phyloP scores from a whole-genome alignment of 2,797 vertebrate species.

The Gallirallus australis region DNA sequence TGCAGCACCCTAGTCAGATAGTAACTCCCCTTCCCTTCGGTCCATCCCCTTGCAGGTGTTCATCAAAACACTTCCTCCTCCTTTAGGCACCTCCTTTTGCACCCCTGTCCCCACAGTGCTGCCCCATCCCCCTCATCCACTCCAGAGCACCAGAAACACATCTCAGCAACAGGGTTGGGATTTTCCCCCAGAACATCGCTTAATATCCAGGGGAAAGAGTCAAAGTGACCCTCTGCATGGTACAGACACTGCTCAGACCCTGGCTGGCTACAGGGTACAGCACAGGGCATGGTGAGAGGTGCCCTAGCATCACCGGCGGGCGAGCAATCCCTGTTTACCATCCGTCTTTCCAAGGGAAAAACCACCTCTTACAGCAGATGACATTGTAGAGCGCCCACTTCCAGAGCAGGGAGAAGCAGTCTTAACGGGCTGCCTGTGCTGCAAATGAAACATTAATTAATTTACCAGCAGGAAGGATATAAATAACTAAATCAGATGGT shows the following conservation, averaged over 20 bases:
- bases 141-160: background rate
- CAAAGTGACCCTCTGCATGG: accelerated
- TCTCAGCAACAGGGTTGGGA: accelerated
- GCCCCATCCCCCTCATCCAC: background rate
- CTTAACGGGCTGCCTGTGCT: constrained; percentile 1
- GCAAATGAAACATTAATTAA: constrained; percentile 68
- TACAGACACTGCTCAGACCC: background rate
- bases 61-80: background rate
- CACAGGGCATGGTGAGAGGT: accelerated
- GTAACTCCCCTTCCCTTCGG: background rate
- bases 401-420: background rate
- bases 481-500: constrained; percentile 63
- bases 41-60: background rate
- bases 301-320: accelerated
- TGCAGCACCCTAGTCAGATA: accelerated
- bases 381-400: background rate
- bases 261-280: accelerated
- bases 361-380: background rate
- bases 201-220: background rate
- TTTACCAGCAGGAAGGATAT: constrained; percentile 75
- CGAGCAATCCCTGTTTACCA: accelerated
- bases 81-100: background rate
- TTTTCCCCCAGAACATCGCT: accelerated
- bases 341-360: background rate
- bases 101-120: accelerated